Evolutionary conservation across 2,113 vertebrate species (phyloP).

Genomic region (Caranx melampygus): DNA sequence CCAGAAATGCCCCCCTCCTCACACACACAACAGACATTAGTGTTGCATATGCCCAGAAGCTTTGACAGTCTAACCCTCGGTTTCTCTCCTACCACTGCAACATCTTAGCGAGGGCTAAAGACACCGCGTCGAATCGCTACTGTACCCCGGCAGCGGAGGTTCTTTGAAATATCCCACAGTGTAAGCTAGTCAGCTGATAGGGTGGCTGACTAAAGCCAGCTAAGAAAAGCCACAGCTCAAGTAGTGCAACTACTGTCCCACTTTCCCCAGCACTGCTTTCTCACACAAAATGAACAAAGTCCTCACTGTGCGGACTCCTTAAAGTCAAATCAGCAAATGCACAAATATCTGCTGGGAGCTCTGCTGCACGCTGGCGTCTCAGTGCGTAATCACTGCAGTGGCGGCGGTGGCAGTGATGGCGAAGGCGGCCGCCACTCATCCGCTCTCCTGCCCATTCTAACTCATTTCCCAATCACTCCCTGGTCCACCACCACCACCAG

Average conservation of each 20-base stretch:
- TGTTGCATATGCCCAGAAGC: conserved; percentile 15
- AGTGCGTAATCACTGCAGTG: conserved; percentile 39
- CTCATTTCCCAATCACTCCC: conserved; percentile 50
- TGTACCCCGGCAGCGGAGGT: conserved; percentile 42
- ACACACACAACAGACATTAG: conserved; percentile 31
- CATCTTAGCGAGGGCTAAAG: conserved; percentile 56
- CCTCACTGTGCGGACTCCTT: conserved; percentile 7
- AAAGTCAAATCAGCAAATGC: neutral
- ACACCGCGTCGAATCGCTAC: conserved; percentile 53
- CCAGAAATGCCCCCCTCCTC: conserved; percentile 38
- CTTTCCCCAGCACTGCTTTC: conserved; percentile 58
- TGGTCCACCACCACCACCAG: neutral
- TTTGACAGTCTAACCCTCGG: conserved; percentile 21
- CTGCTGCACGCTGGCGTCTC: conserved; percentile 14
- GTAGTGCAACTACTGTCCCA: conserved; percentile 68
- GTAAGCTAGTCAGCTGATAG: conserved; percentile 69
- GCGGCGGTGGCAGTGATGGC: too few species aligned
- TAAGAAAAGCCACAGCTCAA: conserved; percentile 68
- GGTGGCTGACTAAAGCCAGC: conserved; percentile 65
- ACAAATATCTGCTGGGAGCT: conserved; percentile 50
- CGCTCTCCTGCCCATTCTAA: neutral
- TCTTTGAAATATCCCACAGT: conserved; percentile 60
- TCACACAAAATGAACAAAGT: conserved; percentile 44
- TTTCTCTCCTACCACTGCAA: conserved; percentile 22
- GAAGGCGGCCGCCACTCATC: conserved; percentile 35